A percentile compares a stretch with the other conserved stretches of the same genome.
These are phyloP conservation scores for Syrista parreyssii DNA, from an alignment of 2,888 invertebrate genomes.

Conservation along the genomic window DNA sequence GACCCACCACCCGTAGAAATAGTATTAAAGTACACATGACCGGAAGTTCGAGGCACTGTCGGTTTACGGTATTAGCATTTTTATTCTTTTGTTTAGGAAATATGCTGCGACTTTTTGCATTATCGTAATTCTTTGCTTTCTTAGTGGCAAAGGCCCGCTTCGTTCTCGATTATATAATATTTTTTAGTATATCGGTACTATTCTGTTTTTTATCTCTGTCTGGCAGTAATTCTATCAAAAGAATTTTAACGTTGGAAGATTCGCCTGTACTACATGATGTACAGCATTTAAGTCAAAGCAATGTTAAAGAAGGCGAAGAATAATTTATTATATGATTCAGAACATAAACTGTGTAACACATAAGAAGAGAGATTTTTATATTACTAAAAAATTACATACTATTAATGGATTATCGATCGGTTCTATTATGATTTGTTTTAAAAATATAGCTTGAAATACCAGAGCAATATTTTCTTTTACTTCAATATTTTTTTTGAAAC, in stretches of 20 bases:
- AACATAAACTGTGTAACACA: neutral
- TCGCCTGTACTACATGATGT: neutral
- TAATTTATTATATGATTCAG: neutral
- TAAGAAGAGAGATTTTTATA: neutral
- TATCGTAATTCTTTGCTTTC: neutral
- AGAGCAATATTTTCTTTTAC: neutral
- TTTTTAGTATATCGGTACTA: too few species aligned
- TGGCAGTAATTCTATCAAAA: constrained; percentile 24
- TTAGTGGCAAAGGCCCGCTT: too few species aligned
- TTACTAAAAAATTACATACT: neutral
- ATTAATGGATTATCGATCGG: neutral
- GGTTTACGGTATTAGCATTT: neutral
- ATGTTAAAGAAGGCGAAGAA: too few species aligned
- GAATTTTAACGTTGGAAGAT: neutral
- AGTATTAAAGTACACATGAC: constrained; percentile 18
- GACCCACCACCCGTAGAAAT: constrained; percentile 8
- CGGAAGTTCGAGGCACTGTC: constrained; percentile 12
- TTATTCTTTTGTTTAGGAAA: constrained; percentile 10
- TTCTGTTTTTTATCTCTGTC: neutral
- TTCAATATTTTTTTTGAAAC: neutral
- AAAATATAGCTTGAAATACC: neutral
- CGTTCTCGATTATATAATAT: too few species aligned
- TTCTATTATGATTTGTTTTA: neutral
- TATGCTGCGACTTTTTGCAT: neutral
- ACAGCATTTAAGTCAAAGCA: too few species aligned